Percentiles rank a stretch among this genome's conserved stretches.
Evolutionary conservation across 2,113 vertebrate species (phyloP).

Genomic region (Paedocypris sp.): DNA sequence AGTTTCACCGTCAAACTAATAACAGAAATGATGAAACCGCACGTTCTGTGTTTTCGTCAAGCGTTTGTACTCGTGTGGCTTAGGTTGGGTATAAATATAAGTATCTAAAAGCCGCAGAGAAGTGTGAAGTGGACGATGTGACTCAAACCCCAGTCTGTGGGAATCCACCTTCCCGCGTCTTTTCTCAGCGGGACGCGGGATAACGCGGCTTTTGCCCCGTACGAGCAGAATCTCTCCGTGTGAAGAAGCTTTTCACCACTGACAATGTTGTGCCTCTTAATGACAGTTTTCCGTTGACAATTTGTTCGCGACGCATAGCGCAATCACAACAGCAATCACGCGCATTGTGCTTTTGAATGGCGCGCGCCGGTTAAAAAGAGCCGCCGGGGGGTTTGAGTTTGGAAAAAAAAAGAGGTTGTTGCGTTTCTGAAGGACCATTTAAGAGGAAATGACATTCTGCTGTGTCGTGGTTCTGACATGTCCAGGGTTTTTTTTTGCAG

Average conservation of each 20-base stretch:
- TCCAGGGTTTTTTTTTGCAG: too few species aligned
- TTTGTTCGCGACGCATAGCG: not conserved
- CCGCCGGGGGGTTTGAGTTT: not conserved
- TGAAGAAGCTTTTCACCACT: not conserved
- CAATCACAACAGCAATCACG: slow-evolving; percentile 21
- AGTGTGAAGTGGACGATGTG: slow-evolving; percentile 4
- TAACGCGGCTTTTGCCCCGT: not conserved
- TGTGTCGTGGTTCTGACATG: not conserved
- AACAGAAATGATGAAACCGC: too few species aligned
- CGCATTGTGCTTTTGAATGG: slow-evolving; percentile 1
- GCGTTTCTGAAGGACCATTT: not conserved
- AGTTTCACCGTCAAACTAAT: too few species aligned
- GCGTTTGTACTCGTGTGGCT: too few species aligned
- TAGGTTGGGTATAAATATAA: too few species aligned
- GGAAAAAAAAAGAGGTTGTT: slow-evolving; percentile 3
- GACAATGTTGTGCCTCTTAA: slow-evolving; percentile 1
- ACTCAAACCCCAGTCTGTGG: not conserved
- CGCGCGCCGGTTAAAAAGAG: not conserved
- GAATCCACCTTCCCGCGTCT: slow-evolving; percentile 6
- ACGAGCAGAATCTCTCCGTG: not conserved
- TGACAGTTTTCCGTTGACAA: not conserved
- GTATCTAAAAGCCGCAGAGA: not conserved
- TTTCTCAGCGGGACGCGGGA: slow-evolving; percentile 21
- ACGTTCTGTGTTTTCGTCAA: too few species aligned
- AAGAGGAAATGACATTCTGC: not conserved